Percentiles rank a stretch among this genome's conserved stretches.
phyloP scores from a whole-genome alignment of 2,888 invertebrate genomes.

The Lepidochrysops patricia region DNA sequence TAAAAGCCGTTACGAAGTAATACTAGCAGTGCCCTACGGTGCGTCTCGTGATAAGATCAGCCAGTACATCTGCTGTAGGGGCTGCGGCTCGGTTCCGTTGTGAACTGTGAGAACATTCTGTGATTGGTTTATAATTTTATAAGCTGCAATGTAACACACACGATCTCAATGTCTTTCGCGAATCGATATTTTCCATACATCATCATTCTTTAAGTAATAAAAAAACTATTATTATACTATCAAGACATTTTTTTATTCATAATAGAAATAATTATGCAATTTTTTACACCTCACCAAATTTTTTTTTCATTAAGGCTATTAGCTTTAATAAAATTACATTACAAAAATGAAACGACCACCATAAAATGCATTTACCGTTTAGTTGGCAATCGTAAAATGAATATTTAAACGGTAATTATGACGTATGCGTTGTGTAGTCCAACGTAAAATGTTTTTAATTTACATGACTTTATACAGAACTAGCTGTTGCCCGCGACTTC shows the following conservation, averaged over 20 bases:
- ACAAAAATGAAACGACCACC: neutral
- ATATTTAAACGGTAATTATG: neutral
- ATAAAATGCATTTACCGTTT: neutral
- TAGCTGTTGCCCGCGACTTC: too few relatives aligned
- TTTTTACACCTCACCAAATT: too few relatives aligned
- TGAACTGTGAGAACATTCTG: slow-evolving; percentile 54
- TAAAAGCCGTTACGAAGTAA: slow-evolving; percentile 62
- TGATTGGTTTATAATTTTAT: slow-evolving; percentile 64
- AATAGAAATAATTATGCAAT: too few relatives aligned
- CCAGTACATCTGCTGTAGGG: slow-evolving; percentile 62
- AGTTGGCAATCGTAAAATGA: neutral
- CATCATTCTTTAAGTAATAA: too few relatives aligned
- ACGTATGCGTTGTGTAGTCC: neutral
- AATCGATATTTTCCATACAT: too few relatives aligned
- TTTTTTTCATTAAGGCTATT: too few relatives aligned
- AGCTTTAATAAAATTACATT: neutral
- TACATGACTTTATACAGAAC: neutral
- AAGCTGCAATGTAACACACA: too few relatives aligned
- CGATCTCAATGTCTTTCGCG: too few relatives aligned
- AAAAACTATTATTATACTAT: too few relatives aligned
- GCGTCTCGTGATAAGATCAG: slow-evolving; percentile 64
- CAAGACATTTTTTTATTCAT: too few relatives aligned
- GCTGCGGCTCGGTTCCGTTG: slow-evolving; percentile 61
- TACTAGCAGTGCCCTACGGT: slow-evolving; percentile 58
- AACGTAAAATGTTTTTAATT: neutral